Conservation (phyloP, 2,888 invertebrate genomes). For the Embidobia sp. region DNA sequence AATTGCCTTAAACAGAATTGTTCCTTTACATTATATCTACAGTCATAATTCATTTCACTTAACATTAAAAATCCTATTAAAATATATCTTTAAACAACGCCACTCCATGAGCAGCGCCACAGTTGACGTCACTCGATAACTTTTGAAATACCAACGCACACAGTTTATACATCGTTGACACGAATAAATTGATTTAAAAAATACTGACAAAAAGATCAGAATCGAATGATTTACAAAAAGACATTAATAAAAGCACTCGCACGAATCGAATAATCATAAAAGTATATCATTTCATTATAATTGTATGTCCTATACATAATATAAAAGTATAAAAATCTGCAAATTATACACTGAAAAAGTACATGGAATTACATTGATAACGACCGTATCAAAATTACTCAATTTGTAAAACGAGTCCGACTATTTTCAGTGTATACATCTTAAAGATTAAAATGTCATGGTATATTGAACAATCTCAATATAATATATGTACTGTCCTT, state of each 20-base stretch:
- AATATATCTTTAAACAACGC: constrained; percentile 11
- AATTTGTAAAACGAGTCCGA: too few relatives aligned
- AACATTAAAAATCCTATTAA: constrained; percentile 10
- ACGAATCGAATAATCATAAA: neutral
- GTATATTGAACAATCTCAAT: constrained; percentile 7
- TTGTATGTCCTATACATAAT: neutral
- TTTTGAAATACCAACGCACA: constrained; percentile 13
- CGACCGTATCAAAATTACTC: neutral
- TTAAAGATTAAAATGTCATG: constrained; percentile 10
- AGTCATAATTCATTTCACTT: constrained; percentile 31
- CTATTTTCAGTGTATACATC: neutral
- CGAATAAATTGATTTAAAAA: constrained; percentile 3
- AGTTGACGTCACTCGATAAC: constrained; percentile 9
- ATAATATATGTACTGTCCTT: constrained; percentile 16
- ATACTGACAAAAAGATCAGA: too few relatives aligned
- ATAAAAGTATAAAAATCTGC: constrained; percentile 46
- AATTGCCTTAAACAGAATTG: constrained; percentile 35
- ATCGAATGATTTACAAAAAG: too few relatives aligned
- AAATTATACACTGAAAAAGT: constrained; percentile 22
- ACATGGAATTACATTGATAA: neutral
- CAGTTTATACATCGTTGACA: constrained; percentile 20
- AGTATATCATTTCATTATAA: neutral
- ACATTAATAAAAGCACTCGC: neutral
- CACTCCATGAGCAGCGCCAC: too few relatives aligned
- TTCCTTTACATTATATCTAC: constrained; percentile 57